Evolutionary conservation across 2,888 invertebrate genomes (phyloP), one percentile per base, ranked within the genome.

Genomic region (Steinernema scapterisci): DNA sequence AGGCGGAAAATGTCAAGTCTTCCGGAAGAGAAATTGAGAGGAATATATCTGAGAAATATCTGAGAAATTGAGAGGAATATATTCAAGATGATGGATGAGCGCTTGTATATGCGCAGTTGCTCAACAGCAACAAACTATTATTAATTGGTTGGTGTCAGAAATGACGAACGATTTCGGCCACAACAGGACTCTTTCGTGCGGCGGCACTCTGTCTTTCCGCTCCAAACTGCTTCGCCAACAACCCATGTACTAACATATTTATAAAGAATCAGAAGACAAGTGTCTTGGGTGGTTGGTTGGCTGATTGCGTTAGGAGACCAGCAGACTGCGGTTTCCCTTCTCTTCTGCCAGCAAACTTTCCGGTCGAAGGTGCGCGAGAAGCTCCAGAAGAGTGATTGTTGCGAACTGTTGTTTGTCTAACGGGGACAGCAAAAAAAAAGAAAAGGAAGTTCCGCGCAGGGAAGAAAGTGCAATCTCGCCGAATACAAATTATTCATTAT

Each of bases 101-200:
- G 38, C 63, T 63, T 63, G 63, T 63, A 25, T 31, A 63, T 63
- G 63, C 63, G 63, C 63, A 63, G 63, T 63, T 63, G 63, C 63
- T 63, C 63, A 63, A 63, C 63, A 63, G 63, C 63, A 63, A 63
- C 63, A 63, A 63, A 63, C 63, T 63, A 63, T 63, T 63, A 63
- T 63, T 63, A 63, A 63, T 63, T 63, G 63, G 63, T 63, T 63
- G 63, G 31, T 63, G 63, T 63, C 63, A 27, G 27, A 27, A 63
- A 63, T 63, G 63, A 63, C 63, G 31, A 27, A 63, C 63, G 63
- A 63, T 63, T 27, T 63, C 63, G 63, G 63, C 63, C 63, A 63
- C 63, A 63, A 63, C 63, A 63, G 63, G 38, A 27, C 31, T 16
- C 19, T 48, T 31, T 25, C 63, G 31, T 63, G 54, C 23, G 21